These are phyloP conservation scores for Saturnia pavonia DNA, from an alignment of 2,888 invertebrate species.

Conservation along the genomic window DNA sequence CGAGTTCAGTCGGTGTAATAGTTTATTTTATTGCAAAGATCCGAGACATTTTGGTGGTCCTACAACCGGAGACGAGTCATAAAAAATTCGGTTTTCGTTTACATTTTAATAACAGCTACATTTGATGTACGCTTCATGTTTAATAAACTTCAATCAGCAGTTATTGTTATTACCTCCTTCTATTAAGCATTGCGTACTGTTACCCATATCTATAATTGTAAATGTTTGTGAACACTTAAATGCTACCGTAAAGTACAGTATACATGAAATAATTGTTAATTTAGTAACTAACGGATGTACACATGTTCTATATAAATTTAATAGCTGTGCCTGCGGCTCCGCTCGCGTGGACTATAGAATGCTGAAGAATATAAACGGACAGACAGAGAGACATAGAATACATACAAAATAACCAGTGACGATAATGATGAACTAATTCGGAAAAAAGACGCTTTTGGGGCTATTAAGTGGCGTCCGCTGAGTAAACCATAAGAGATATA, in stretches of 20 bases:
- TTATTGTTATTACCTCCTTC: background rate
- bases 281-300: background rate
- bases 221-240: background rate
- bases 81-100: background rate
- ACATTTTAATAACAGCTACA: background rate
- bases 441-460: too few relatives aligned
- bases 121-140: background rate
- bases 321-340: too few relatives aligned
- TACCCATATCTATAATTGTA: background rate
- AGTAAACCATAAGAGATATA: too few relatives aligned
- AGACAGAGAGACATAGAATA: too few relatives aligned
- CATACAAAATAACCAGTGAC: too few relatives aligned
- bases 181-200: background rate
- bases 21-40: background rate
- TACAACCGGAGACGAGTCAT: background rate
- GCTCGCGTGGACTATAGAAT: too few relatives aligned
- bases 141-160: constrained; percentile 14
- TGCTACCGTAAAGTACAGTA: background rate
- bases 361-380: too few relatives aligned
- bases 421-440: too few relatives aligned
- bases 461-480: too few relatives aligned
- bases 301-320: background rate
- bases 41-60: background rate
- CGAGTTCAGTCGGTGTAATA: too few relatives aligned
- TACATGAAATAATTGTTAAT: background rate